phyloP scores from a whole-genome alignment of 1,140 invertebrate species.

The Dendrolimus punctatus region DNA sequence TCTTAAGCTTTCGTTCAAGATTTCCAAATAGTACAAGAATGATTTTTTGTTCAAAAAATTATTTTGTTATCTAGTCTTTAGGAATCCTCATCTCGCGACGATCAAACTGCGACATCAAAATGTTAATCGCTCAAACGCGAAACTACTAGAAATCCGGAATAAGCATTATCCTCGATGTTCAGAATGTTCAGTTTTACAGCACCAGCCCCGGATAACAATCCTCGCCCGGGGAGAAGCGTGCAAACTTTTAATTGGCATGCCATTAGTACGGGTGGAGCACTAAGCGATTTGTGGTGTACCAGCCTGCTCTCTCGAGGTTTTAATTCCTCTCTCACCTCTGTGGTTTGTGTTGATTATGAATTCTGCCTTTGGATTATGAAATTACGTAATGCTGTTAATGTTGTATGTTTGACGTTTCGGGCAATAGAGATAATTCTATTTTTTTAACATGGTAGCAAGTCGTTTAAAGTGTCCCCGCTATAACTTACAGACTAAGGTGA shows the following conservation, averaged over 20 bases:
- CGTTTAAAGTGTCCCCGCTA: no score
- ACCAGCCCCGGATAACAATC: slow-evolving; percentile 48
- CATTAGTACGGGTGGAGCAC: slow-evolving; percentile 65
- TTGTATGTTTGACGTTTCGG: no score
- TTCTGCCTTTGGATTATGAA: slow-evolving; percentile 25
- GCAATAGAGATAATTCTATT: no score
- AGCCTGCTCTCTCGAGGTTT: slow-evolving; percentile 66
- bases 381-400: slow-evolving; percentile 9
- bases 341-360: slow-evolving; percentile 38
- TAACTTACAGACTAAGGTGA: no score
- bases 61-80: no score
- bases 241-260: slow-evolving; percentile 69
- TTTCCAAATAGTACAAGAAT: no score
- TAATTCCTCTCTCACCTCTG: slow-evolving; percentile 63
- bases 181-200: slow-evolving; percentile 62
- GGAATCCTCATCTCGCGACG: no score
- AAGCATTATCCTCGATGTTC: slow-evolving; percentile 58
- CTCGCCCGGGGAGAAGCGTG: slow-evolving; percentile 44
- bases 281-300: slow-evolving; percentile 71
- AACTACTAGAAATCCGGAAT: slow-evolving; percentile 50
- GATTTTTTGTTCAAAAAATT: no score
- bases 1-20: no score
- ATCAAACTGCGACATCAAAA: slow-evolving; percentile 47
- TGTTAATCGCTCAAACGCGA: slow-evolving; percentile 42
- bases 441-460: no score